Conservation (phyloP, 2,113 vertebrate species). For the Pollachius pollachius region DNA sequence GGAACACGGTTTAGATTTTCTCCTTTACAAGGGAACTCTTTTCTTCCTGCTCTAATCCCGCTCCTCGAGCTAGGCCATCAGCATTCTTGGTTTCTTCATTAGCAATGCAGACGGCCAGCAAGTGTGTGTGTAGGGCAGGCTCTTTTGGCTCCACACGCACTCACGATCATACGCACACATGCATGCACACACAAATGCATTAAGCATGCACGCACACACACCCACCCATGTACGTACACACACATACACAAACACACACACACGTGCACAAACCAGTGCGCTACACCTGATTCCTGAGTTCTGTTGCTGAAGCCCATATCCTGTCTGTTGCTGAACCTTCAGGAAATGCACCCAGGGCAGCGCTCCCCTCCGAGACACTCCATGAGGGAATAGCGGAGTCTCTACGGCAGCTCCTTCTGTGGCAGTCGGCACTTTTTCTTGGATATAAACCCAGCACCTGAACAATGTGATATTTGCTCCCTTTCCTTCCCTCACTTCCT, state of each 20-base stretch:
- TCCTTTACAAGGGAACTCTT: conserved; percentile 48
- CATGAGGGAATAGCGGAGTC: conserved; percentile 52
- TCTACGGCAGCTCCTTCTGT: conserved; percentile 40
- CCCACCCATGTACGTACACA: not conserved
- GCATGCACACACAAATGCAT: not conserved
- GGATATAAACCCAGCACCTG: conserved; percentile 50
- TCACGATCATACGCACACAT: conserved; percentile 2
- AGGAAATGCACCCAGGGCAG: conserved; percentile 30
- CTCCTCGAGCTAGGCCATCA: conserved; percentile 23
- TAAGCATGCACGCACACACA: no score
- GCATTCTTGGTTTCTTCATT: conserved; percentile 65
- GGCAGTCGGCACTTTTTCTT: conserved; percentile 54
- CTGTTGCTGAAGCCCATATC: conserved; percentile 18
- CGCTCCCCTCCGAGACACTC: conserved; percentile 49
- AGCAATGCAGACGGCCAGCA: conserved; percentile 53
- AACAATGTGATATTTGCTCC: conserved; percentile 29
- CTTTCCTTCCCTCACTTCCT: conserved; percentile 27
- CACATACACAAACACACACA: not conserved
- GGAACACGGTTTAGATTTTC: conserved; percentile 59
- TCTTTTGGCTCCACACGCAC: conserved; percentile 20
- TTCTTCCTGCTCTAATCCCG: conserved; percentile 50
- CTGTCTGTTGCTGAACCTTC: conserved; percentile 44
- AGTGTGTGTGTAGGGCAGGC: conserved; percentile 37
- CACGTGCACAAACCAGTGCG: conserved; percentile 17
- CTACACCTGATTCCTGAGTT: conserved; percentile 27